phyloP scores from a whole-genome alignment of 1,140 invertebrate species.

The Musca vetustissima region DNA sequence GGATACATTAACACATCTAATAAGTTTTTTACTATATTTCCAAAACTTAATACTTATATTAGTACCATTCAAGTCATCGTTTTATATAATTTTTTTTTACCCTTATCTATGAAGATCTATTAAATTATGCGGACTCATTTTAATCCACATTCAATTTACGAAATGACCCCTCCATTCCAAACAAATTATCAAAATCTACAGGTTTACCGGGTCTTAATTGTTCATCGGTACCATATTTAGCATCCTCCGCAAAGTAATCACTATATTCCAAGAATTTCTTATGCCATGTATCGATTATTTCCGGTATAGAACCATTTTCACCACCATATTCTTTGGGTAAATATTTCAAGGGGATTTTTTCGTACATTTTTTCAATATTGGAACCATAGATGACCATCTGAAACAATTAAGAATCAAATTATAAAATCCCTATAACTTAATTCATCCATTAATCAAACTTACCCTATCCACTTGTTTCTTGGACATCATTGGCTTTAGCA shows the following conservation, averaged over 20 bases:
- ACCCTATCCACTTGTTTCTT: slow-evolving; percentile 58
- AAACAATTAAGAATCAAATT: slow-evolving; percentile 36
- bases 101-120: no score
- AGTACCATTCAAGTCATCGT: no score
- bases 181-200: slow-evolving; percentile 59
- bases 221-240: slow-evolving; percentile 61
- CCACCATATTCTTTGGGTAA: slow-evolving; percentile 64
- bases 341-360: slow-evolving; percentile 57
- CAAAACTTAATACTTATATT: no score
- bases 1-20: no score
- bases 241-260: slow-evolving; percentile 62
- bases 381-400: slow-evolving; percentile 61
- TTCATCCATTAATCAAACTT: slow-evolving; percentile 17
- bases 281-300: slow-evolving; percentile 59
- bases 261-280: slow-evolving; percentile 61
- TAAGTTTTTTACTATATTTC: no score
- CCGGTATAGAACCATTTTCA: slow-evolving; percentile 56
- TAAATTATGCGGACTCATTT: background rate
- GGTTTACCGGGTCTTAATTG: slow-evolving; percentile 61
- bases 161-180: slow-evolving; percentile 48
- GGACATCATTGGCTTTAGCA: slow-evolving; percentile 59
- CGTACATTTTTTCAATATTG: slow-evolving; percentile 56
- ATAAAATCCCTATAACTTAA: background rate
- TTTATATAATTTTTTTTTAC: no score
- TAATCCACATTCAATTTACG: slow-evolving; percentile 40